Base-by-base conservation (phyloP, 2,113 vertebrate genomes). In the Rhynchopsitta pachyrhyncha region DNA sequence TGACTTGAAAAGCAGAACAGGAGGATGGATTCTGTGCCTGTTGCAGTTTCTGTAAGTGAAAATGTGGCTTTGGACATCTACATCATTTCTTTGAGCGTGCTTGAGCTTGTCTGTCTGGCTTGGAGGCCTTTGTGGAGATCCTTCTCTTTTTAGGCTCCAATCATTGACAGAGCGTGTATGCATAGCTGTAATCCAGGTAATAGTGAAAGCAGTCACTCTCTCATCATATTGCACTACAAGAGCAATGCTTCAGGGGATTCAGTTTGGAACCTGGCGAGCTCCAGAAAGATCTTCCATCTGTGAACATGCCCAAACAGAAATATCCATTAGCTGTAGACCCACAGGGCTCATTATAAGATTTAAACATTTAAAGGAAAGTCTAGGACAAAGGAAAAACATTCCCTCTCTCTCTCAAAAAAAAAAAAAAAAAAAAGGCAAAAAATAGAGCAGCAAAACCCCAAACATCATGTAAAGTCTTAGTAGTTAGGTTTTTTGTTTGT, bases 31-130 rank as follows among this genome's bases (percentile, higher is more conserved):
- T 69, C 49, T 49, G 17, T 4, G 5, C 35, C 35, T 78, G 12
- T 25, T 6, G 0, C 16, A 8, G 8, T 27, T 11, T 60, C 62
- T 69, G 29, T 47, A 59, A 69, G 29, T 1, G 1, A 4, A 11
- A 64, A 29, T 4, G 6, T 63, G 47, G 4, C 28, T 91, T 52
- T 60, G 52, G 70, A 66, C 9, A 67, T 5, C 15, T 63, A 16
- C 0, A 0, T 33, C 57, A 47, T 20, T 47, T 73, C 35, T 73
- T 11, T 37, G 14, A 55, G 35, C 2, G 0, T 35, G 2, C 7
- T 71, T 64, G 35, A 59, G 23, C 20, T 75, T 60, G 15, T 47
- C 41, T 49, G 5, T 25, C 35, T 62, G 63, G 10, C 35, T 92
- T 82, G 70, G 44, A 85, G 74, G 23, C 13, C 39, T 66, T 70